Percentiles rank a stretch among this genome's conserved stretches.
phyloP scores from a whole-genome alignment of 2,797 vertebrate genomes.

The Ctenochaetus hawaiiensis region DNA sequence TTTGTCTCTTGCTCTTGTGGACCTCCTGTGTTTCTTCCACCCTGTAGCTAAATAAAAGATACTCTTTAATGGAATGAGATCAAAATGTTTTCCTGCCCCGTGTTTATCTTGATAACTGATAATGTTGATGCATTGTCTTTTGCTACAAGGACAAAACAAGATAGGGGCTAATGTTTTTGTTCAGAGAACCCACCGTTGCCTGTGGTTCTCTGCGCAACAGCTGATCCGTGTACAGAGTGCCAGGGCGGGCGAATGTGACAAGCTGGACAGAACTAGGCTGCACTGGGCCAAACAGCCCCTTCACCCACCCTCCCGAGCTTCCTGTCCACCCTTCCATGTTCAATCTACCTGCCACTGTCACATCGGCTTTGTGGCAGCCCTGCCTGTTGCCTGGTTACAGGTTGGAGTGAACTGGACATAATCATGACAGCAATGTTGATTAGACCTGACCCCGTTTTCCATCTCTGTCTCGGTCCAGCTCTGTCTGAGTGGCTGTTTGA shows the following conservation, averaged over 20 bases:
- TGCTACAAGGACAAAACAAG: constrained; percentile 50
- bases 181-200: constrained; percentile 32
- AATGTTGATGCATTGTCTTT: constrained; percentile 30
- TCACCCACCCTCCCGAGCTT: constrained; percentile 39
- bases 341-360: constrained; percentile 79
- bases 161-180: constrained; percentile 47
- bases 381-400: constrained; percentile 81
- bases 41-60: constrained; percentile 35
- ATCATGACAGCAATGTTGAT: constrained; percentile 81
- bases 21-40: constrained; percentile 5
- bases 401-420: constrained; percentile 77
- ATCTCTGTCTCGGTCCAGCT: constrained; percentile 66
- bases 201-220: constrained; percentile 18
- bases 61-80: constrained; percentile 48
- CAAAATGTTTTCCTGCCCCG: constrained; percentile 29
- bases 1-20: constrained; percentile 21
- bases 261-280: constrained; percentile 60
- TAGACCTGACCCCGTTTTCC: constrained; percentile 78
- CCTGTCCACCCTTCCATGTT: constrained; percentile 56
- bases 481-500: constrained; percentile 79
- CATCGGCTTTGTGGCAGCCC: constrained; percentile 69
- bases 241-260: constrained; percentile 13
- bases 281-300: constrained; percentile 27
- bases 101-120: constrained; percentile 56
- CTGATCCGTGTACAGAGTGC: constrained; percentile 27